Evolutionary conservation across 2,113 vertebrate genomes (phyloP).

Genomic region (Solenodon paradoxus): DNA sequence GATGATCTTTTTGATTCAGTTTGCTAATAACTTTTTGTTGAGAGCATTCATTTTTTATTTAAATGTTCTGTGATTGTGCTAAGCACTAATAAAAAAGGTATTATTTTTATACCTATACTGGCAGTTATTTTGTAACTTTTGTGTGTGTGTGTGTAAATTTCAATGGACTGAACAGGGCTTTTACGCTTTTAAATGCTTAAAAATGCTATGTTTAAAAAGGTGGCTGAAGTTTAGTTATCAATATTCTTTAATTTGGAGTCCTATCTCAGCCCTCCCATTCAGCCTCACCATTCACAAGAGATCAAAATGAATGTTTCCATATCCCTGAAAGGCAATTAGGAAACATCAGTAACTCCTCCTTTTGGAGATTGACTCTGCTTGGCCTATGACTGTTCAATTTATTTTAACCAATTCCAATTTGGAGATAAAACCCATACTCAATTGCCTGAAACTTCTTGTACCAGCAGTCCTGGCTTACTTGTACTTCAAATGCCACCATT

Average conservation of each 20-base stretch:
- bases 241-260: not conserved
- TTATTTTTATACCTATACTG: not conserved
- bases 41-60: not conserved
- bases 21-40: too few species aligned
- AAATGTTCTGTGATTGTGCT: not conserved
- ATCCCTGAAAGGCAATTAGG: not conserved
- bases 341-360: not conserved
- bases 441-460: not conserved
- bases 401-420: not conserved
- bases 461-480: not conserved
- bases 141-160: not conserved
- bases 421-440: not conserved
- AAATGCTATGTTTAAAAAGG: constrained; percentile 6
- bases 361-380: not conserved
- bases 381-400: not conserved
- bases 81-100: not conserved
- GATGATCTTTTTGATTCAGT: too few species aligned
- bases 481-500: not conserved
- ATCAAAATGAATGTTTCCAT: not conserved
- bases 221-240: not conserved
- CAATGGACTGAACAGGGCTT: not conserved
- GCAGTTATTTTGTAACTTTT: not conserved
- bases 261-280: not conserved
- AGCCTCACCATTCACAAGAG: not conserved
- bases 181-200: not conserved